Conservation (phyloP, 2,888 invertebrate species). For the Sinopyrophorus schimmeli region DNA sequence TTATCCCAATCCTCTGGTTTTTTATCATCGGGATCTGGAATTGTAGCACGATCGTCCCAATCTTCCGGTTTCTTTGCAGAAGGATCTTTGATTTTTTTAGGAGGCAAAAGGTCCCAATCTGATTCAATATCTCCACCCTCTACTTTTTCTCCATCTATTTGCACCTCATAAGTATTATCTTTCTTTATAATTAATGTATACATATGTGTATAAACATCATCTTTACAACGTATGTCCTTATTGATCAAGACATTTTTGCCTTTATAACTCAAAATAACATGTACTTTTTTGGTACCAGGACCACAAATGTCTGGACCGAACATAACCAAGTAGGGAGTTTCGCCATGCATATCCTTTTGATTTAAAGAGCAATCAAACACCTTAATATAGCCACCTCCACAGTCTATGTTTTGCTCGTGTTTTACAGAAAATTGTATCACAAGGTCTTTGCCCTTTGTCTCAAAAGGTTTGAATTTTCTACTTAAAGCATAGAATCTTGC, state of each 20-base stretch:
- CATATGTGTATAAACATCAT: slow-evolving; percentile 95
- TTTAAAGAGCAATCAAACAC: slow-evolving; percentile 88
- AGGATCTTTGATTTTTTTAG: slow-evolving; percentile 97
- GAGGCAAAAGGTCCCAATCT: slow-evolving; percentile 97
- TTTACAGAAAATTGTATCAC: slow-evolving; percentile 98
- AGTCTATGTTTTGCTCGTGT: slow-evolving; percentile 99
- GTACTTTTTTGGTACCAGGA: slow-evolving; percentile 98
- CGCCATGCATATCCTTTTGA: slow-evolving; percentile 96
- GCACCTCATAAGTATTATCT: slow-evolving; percentile 96
- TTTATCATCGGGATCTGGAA: slow-evolving; percentile 92
- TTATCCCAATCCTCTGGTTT: slow-evolving; percentile 99
- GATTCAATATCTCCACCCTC: slow-evolving; percentile 92
- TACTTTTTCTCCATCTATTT: slow-evolving; percentile 94
- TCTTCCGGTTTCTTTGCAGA: slow-evolving; percentile 96
- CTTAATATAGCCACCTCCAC: slow-evolving; percentile 91
- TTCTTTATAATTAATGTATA: slow-evolving; percentile 95
- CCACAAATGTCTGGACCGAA: slow-evolving; percentile 99
- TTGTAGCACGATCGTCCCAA: slow-evolving; percentile 91
- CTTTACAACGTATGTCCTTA: slow-evolving; percentile 98
- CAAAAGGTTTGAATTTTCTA: slow-evolving; percentile 87
- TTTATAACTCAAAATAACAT: slow-evolving; percentile 98
- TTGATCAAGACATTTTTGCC: slow-evolving; percentile 97
- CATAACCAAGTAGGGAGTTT: slow-evolving; percentile 95
- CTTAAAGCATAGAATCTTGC: slow-evolving; percentile 98
- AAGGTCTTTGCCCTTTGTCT: slow-evolving; percentile 86